These are phyloP conservation scores for Diaprepes abbreviatus DNA, from an alignment of 2,888 invertebrate species.

Conservation along the genomic window DNA sequence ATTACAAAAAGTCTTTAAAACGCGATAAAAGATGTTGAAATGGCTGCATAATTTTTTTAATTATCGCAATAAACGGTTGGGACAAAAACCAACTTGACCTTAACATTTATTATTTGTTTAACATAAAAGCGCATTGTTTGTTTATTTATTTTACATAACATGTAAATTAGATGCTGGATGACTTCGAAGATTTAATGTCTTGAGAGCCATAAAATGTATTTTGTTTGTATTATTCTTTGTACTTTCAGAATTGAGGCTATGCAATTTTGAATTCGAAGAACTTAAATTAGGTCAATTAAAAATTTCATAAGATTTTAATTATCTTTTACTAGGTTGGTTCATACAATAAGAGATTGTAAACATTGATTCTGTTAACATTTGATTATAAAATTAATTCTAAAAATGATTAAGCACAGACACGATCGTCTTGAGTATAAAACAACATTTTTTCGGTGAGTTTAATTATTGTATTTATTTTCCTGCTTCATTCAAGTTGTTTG, in stretches of 20 bases:
- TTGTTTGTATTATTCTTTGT: constrained; percentile 1
- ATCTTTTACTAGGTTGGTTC: neutral
- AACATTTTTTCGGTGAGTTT: too few relatives aligned
- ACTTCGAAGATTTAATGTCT: constrained; percentile 4
- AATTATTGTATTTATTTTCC: too few relatives aligned
- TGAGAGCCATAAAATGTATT: constrained; percentile 16
- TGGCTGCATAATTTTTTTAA: neutral
- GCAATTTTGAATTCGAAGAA: constrained; percentile 6
- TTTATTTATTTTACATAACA: constrained; percentile 28
- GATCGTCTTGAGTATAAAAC: too few relatives aligned
- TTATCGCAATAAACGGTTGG: constrained; percentile 14
- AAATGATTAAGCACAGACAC: too few relatives aligned
- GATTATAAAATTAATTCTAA: too few relatives aligned
- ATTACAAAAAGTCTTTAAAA: neutral
- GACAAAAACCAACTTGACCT: constrained; percentile 15
- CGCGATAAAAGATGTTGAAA: constrained; percentile 3
- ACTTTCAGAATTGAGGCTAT: neutral
- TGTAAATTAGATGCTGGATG: constrained; percentile 19
- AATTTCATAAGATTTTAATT: neutral
- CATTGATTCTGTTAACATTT: too few relatives aligned
- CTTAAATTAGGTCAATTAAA: constrained; percentile 18
- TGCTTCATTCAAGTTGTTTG: too few relatives aligned
- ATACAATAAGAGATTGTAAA: neutral
- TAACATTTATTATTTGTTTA: constrained; percentile 25
- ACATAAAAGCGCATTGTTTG: constrained; percentile 28